phyloP scores from a whole-genome alignment of 2,888 invertebrate genomes.

The Pseudolycoriella hygida region DNA sequence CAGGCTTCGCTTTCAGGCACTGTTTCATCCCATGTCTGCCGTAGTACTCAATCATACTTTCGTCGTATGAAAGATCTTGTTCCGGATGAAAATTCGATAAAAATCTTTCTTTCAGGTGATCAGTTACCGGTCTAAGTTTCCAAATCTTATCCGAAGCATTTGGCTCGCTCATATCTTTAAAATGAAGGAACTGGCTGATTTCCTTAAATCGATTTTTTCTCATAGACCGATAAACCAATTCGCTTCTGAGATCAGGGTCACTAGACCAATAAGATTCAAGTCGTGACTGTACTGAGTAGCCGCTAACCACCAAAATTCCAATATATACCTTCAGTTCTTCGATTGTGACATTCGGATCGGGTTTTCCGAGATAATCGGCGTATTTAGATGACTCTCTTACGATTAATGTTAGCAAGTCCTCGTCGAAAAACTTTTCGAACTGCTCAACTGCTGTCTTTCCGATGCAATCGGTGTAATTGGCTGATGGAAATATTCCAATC shows the following conservation, averaged over 20 bases:
- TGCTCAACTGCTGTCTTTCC: neutral
- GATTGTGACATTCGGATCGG: neutral
- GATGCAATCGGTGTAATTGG: neutral
- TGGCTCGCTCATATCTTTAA: slow-evolving; percentile 2
- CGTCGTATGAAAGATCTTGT: no score
- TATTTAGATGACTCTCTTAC: neutral
- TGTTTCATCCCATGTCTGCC: no score
- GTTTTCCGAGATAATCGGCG: neutral
- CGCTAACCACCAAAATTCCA: neutral
- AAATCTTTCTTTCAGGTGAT: slow-evolving; percentile 10
- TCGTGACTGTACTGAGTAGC: neutral
- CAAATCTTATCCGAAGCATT: slow-evolving; percentile 14
- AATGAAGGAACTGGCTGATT: slow-evolving; percentile 8
- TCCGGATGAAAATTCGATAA: slow-evolving; percentile 10
- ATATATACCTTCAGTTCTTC: neutral
- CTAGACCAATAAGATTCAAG: neutral
- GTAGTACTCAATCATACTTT: no score
- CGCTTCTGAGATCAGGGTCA: neutral
- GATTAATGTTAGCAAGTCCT: neutral
- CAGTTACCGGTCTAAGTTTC: slow-evolving; percentile 14
- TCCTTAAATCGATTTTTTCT: slow-evolving; percentile 7
- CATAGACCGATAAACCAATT: slow-evolving; percentile 6
- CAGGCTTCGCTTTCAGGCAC: no score
- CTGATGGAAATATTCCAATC: neutral
- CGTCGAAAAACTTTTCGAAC: neutral